These are phyloP conservation scores for Onchidella celtica DNA, from an alignment of 2,888 invertebrate genomes.

Conservation along the genomic window DNA sequence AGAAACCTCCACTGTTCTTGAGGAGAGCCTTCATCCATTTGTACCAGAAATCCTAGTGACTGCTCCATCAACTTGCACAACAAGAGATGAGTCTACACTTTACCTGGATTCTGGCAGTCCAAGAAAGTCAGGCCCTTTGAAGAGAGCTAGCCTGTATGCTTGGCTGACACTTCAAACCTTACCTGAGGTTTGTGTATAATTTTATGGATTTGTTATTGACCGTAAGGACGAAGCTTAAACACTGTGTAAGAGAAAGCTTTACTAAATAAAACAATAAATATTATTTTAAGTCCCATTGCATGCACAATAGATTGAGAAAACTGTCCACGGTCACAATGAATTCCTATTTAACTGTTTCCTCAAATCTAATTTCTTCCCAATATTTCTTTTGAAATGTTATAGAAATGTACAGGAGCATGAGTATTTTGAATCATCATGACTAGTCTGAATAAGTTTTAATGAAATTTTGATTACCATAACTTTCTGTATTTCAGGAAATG, in stretches of 20 bases:
- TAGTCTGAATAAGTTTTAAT: too few relatives aligned
- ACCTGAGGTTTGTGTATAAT: constrained; percentile 84
- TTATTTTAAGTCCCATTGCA: too few relatives aligned
- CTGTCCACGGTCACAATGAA: too few relatives aligned
- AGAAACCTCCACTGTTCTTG: constrained; percentile 4
- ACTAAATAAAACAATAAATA: too few relatives aligned
- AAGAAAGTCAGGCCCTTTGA: constrained; percentile 49
- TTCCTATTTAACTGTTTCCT: too few relatives aligned
- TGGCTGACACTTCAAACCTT: constrained; percentile 98
- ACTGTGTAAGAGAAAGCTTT: too few relatives aligned
- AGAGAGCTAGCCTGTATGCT: constrained; percentile 94
- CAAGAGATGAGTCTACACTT: constrained; percentile 25
- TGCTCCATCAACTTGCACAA: background rate
- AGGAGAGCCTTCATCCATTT: constrained; percentile 23
- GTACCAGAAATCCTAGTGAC: constrained; percentile 38
- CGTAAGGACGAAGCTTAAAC: too few relatives aligned
- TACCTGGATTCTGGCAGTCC: constrained; percentile 29
- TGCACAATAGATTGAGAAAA: too few relatives aligned
- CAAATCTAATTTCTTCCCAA: too few relatives aligned
- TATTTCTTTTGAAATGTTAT: too few relatives aligned
- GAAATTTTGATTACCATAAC: background rate
- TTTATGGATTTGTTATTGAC: background rate
- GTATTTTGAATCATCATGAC: too few relatives aligned
- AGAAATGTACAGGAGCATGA: too few relatives aligned
- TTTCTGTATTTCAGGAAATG: constrained; percentile 85